Conservation (phyloP, 1,140 invertebrate species). For the Phthorimaea operculella region DNA sequence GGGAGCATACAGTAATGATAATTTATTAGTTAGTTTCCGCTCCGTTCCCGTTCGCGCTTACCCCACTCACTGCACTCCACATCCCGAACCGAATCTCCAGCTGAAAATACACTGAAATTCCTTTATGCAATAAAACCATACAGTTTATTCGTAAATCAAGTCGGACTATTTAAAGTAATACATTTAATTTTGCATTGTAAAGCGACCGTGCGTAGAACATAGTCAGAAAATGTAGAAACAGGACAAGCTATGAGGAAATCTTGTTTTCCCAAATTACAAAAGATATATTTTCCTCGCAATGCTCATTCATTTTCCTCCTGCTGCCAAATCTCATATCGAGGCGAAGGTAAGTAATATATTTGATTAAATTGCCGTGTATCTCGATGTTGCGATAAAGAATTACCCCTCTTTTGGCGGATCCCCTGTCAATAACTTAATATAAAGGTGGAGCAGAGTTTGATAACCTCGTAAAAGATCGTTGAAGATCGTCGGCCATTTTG, state of each 20-base stretch:
- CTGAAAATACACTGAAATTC: background rate
- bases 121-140: background rate
- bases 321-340: too few relatives aligned
- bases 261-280: too few relatives aligned
- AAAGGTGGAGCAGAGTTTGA: conserved; percentile 59
- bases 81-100: too few relatives aligned
- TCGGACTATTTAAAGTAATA: too few relatives aligned
- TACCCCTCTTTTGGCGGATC: background rate
- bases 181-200: too few relatives aligned
- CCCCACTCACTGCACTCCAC: too few relatives aligned
- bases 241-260: too few relatives aligned
- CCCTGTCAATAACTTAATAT: conserved; percentile 58
- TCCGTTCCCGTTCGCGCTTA: background rate
- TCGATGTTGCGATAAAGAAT: background rate
- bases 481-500: conserved; percentile 57
- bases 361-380: background rate
- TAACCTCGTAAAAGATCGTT: conserved; percentile 61
- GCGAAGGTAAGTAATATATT: background rate
- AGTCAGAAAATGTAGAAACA: too few relatives aligned
- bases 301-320: too few relatives aligned
- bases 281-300: too few relatives aligned
- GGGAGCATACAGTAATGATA: conserved; percentile 52
- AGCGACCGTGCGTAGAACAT: too few relatives aligned
- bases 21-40: conserved; percentile 41
- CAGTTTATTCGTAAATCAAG: too few relatives aligned